phyloP scores from a whole-genome alignment of 1,140 invertebrate genomes.

The Sinella curviseta region DNA sequence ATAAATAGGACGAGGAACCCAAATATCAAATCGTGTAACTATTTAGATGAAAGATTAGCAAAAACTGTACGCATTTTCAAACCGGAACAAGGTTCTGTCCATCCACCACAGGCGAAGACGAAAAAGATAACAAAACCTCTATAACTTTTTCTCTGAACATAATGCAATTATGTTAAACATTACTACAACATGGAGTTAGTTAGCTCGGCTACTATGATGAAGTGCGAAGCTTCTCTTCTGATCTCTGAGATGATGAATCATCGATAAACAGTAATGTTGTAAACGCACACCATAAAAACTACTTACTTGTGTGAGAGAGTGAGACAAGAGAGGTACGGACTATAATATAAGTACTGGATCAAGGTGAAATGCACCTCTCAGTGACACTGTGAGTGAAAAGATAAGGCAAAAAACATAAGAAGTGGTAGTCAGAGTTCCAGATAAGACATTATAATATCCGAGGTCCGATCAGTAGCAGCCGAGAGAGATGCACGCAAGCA shows the following conservation, averaged over 20 bases:
- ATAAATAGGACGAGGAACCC: too few species aligned
- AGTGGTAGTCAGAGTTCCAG: neutral
- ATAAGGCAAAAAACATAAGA: constrained; percentile 20
- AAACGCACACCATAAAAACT: neutral
- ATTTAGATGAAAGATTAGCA: too few species aligned
- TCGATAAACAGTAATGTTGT: neutral
- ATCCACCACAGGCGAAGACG: neutral
- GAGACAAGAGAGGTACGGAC: neutral
- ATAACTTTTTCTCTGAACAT: neutral
- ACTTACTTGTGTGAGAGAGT: neutral
- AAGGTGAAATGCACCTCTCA: constrained; percentile 20
- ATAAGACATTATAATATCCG: neutral
- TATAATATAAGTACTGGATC: constrained; percentile 31
- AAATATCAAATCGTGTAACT: too few species aligned
- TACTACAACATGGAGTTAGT: constrained; percentile 1
- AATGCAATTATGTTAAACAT: neutral
- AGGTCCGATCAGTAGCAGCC: too few species aligned
- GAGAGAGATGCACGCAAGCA: too few species aligned
- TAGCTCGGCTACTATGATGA: too few species aligned
- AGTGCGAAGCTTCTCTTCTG: too few species aligned
- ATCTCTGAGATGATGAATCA: too few species aligned
- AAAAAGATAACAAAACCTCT: neutral
- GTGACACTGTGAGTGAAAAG: constrained; percentile 34
- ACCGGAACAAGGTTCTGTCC: neutral
- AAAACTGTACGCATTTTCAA: neutral